A percentile compares a stretch with the other conserved stretches of the same genome.
These are phyloP conservation scores for Hemitrygon akajei DNA, from an alignment of 2,797 vertebrate genomes.

Conservation along the genomic window DNA sequence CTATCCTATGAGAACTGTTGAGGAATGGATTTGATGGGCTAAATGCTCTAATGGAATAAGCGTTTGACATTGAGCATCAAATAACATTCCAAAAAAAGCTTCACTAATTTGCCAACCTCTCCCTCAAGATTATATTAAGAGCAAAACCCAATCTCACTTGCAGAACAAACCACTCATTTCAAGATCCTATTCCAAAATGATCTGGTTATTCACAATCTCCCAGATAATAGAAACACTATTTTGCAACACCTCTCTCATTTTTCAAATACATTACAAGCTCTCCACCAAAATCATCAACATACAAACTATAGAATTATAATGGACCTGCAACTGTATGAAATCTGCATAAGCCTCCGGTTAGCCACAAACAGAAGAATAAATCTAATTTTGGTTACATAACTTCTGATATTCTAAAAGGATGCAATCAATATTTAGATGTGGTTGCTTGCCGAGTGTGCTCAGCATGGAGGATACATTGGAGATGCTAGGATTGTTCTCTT, in stretches of 20 bases:
- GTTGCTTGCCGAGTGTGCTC: no score
- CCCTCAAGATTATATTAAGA: not conserved
- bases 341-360: no score
- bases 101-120: not conserved
- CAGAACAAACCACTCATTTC: not conserved
- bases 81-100: not conserved
- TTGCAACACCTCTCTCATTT: not conserved
- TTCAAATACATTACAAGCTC: not conserved
- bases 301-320: no score
- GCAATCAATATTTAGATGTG: no score
- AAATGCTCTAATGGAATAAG: not conserved
- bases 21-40: not conserved
- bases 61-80: not conserved
- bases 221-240: not conserved
- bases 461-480: no score
- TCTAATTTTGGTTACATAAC: no score
- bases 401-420: no score
- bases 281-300: not conserved
- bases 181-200: not conserved
- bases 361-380: no score
- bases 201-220: not conserved
- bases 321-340: no score
- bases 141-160: not conserved
- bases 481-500: no score
- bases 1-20: not conserved